phyloP scores from a whole-genome alignment of 2,113 vertebrate species.

The Xenus cinereus region DNA sequence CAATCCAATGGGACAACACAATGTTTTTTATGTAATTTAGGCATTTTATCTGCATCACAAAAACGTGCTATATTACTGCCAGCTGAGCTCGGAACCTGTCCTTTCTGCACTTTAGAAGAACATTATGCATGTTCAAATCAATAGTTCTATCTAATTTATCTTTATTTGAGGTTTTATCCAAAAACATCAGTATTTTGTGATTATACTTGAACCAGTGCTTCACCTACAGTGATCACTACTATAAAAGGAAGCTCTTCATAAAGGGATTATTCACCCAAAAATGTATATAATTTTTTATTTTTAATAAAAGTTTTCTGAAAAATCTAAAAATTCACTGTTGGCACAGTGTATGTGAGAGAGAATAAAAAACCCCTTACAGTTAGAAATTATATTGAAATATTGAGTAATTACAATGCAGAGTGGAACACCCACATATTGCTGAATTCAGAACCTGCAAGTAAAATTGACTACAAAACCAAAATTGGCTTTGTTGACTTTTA shows the following conservation, averaged over 20 bases:
- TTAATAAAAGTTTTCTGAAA: background rate
- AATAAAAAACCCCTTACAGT: background rate
- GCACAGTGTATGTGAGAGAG: background rate
- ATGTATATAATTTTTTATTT: background rate
- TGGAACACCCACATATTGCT: background rate
- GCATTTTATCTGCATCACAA: background rate
- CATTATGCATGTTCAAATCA: background rate
- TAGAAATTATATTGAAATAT: conserved; percentile 9
- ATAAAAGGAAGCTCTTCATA: background rate
- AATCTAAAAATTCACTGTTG: background rate
- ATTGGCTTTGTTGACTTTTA: background rate
- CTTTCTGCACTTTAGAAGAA: background rate
- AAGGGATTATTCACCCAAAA: background rate
- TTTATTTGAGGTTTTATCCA: background rate
- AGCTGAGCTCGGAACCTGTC: background rate
- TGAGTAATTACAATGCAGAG: background rate
- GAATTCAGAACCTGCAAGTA: background rate
- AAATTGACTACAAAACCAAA: conserved; percentile 11
- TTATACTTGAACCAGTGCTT: background rate
- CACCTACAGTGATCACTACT: background rate
- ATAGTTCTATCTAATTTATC: background rate
- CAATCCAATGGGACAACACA: background rate
- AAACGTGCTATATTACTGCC: background rate
- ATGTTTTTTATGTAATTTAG: background rate
- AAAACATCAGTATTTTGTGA: background rate